Conservation (phyloP, 2,888 invertebrate species). For the Germaria angustata region DNA sequence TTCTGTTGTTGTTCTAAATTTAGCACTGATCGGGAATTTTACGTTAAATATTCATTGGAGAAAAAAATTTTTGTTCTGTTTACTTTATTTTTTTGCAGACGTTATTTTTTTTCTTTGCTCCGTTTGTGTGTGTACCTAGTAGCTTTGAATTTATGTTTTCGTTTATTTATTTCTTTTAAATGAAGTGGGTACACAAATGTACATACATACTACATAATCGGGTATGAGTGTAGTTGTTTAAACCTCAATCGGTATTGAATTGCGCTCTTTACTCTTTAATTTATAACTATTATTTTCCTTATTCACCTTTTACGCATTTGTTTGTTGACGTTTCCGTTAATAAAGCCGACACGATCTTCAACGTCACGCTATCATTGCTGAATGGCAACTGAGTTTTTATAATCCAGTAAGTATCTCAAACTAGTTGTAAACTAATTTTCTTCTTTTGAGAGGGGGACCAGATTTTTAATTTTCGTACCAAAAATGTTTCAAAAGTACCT, state of each 20-base stretch:
- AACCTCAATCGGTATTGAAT: slow-evolving; percentile 43
- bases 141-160: slow-evolving; percentile 40
- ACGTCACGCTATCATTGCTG: slow-evolving; percentile 52
- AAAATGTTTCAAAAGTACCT: no score
- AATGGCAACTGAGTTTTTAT: slow-evolving; percentile 51
- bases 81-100: slow-evolving; percentile 50
- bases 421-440: slow-evolving; percentile 48
- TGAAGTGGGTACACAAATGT: background rate
- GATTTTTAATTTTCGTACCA: background rate
- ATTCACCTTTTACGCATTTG: slow-evolving; percentile 45
- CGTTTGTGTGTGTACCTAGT: slow-evolving; percentile 48
- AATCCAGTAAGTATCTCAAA: slow-evolving; percentile 35
- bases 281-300: slow-evolving; percentile 23
- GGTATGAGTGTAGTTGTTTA: slow-evolving; percentile 30
- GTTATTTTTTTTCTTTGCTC: slow-evolving; percentile 36
- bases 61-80: slow-evolving; percentile 20
- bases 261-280: slow-evolving; percentile 45
- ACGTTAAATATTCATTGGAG: background rate
- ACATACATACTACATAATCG: background rate
- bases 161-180: slow-evolving; percentile 11
- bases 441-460: background rate
- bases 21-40: slow-evolving; percentile 40
- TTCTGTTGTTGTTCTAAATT: slow-evolving; percentile 41
- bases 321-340: slow-evolving; percentile 18
- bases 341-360: slow-evolving; percentile 21